Evolutionary conservation across 1,140 invertebrate species (phyloP).

Genomic region (Bombus confusus): DNA sequence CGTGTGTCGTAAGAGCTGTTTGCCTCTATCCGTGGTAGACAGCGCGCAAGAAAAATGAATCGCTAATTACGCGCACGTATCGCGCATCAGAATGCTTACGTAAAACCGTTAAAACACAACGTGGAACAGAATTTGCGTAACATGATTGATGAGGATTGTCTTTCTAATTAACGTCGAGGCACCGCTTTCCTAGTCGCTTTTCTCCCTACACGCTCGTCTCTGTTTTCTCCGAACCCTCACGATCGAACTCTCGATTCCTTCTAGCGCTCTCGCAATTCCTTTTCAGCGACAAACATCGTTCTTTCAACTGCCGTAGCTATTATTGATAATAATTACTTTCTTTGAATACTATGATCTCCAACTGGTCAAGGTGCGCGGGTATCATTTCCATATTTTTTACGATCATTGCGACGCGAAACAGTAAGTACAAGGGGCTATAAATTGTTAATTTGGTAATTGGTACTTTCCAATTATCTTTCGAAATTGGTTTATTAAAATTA

Average conservation of each 20-base stretch:
- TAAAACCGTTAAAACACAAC: not conserved
- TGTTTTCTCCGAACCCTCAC: not conserved
- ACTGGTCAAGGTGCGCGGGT: not conserved
- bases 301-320: not conserved
- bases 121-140: slow-evolving; percentile 13
- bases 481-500: too few relatives aligned
- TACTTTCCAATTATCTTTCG: too few relatives aligned
- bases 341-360: too few relatives aligned
- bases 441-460: too few relatives aligned
- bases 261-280: not conserved
- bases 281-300: not conserved
- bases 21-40: not conserved
- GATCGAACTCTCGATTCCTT: not conserved
- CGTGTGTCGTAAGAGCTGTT: slow-evolving; percentile 43
- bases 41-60: slow-evolving; percentile 18
- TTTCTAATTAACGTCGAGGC: slow-evolving; percentile 8
- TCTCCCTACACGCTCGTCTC: not conserved
- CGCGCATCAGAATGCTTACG: not conserved
- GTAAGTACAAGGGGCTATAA: not conserved
- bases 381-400: not conserved
- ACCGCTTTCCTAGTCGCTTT: not conserved
- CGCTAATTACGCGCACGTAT: slow-evolving; percentile 10
- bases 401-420: not conserved
- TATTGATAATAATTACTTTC: not conserved
- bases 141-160: slow-evolving; percentile 36